Conservation (phyloP, 2,888 invertebrate genomes). For the Leptothorax acervorum region DNA sequence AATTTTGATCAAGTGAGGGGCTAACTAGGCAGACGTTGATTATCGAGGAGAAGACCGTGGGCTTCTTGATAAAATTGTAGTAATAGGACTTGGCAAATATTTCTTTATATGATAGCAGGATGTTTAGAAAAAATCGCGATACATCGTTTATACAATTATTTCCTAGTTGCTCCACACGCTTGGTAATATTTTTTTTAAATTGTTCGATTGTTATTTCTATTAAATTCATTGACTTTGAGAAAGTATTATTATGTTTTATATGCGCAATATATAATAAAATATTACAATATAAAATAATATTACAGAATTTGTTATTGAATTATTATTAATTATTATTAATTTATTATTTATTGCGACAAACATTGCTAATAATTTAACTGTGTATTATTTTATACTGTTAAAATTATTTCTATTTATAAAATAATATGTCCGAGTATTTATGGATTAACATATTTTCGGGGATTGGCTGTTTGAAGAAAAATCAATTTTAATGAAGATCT, state of each 20-base stretch:
- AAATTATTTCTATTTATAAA: not conserved
- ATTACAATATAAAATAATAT: not conserved
- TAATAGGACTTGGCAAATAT: not conserved
- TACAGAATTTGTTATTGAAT: not conserved
- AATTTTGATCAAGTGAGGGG: too few relatives aligned
- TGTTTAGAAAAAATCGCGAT: not conserved
- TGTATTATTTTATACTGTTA: not conserved
- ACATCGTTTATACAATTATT: not conserved
- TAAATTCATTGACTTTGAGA: not conserved
- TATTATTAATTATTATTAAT: too few relatives aligned
- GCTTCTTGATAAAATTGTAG: not conserved
- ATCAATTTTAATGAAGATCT: not conserved
- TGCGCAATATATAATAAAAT: not conserved
- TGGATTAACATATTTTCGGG: not conserved
- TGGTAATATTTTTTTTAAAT: not conserved
- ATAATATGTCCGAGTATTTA: not conserved
- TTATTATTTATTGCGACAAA: not conserved
- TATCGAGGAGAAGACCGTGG: not conserved
- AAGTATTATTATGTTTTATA: not conserved
- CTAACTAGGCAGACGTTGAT: too few relatives aligned
- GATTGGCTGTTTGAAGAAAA: not conserved
- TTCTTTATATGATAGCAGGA: not conserved
- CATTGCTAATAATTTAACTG: not conserved
- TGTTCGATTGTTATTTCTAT: not conserved
- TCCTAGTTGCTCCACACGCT: not conserved